Evolutionary conservation across 1,140 invertebrate species (phyloP), one percentile per base, ranked within the genome.

Genomic region (Camponotus floridanus): DNA sequence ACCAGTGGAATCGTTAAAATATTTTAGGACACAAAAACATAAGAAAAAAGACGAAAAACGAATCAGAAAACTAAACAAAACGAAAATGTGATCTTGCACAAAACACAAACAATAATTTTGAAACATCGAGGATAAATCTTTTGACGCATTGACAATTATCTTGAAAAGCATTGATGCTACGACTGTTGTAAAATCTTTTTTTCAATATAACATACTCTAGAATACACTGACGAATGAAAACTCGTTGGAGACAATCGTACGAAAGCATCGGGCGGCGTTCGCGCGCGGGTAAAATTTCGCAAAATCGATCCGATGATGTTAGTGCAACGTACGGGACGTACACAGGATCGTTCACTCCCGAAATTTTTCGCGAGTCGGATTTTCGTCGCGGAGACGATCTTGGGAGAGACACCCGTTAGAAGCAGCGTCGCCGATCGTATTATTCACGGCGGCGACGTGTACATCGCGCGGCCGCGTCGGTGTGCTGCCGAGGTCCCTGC

Each of bases 401-500:
- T 57, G 76, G n/a, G 26, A 48, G 73, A 61, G 48, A 85, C 76
- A 83, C 84, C 87, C 76, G 88, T 76, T 87, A 87, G 86, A 85
- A n/a, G 71, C 51, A 42, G 13, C 59, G 70, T 88, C 64, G 62
- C 31, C 31, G 76, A 61, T 80, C 64, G 84, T 90, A 88, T 91
- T 91, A 91, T 90, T 91, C 91, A 86, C 87, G 68, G 78, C 76
- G 86, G 68, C 79, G 70, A 68, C 39, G 88, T 81, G 79, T 85
- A 87, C 57, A 76, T 76, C 71, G 83, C 74, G 61, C 76, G 55
- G 76, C 70, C 76, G 86, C 79, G 87, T 33, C 51, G 79, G 64
- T 88, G 84, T 86, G 78, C 87, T 26, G 64, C 81, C 57, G 88
- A 90, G 93, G 93, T 93, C 91, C 57, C 87, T 93, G 93, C 92